Base-by-base conservation (phyloP, 2,888 invertebrate genomes). In the Drosophila gaucha region DNA sequence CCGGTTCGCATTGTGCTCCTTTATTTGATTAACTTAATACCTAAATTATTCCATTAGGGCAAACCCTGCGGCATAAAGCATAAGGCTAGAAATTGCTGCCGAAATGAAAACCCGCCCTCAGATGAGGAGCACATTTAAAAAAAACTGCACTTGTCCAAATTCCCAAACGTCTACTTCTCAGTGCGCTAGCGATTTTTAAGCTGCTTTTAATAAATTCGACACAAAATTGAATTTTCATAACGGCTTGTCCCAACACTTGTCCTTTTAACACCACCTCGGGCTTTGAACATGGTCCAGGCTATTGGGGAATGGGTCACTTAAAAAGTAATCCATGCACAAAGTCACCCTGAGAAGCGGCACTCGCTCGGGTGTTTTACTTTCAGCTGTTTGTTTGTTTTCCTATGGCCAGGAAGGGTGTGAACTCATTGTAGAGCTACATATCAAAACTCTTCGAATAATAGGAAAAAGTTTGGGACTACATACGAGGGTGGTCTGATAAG, bases 191-290 rank as follows among this genome's bases (percentile, higher is more conserved):
- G 67, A 75, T 70, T 80, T 89, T 80, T 89, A 89, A 89, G 90
- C 89, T 78, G 86, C 88, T 89, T 88, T 88, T 88, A 88, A 91
- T 90, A 90, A 91, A 89, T 90, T 87, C 90, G 86, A 89, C 88
- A 89, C 85, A 80, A 90, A 91, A 91, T 90, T 91, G 89, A 91
- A 90, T 91, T 90, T 90, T 91, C 90, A 91, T 90, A 91, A 85
- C 80, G 86, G 70, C 63, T 75, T 69, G 71, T 72, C 50, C 64
- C 36, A 46, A 59, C 86, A 88, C 88, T 84, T 84, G 84, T 84
- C 85, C 78, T 73, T 72, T 88, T 88, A 68, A 86, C 84, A 86
- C 83, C 86, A 80, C 75, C 68, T 39, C 41, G 24, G 22, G 14
- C 24, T 67, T 66, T 65, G 66, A 57, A 49, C 55, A 54, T 49